Evolutionary conservation across 2,797 vertebrate species (phyloP).

Genomic region (Pangasius larnaudii): DNA sequence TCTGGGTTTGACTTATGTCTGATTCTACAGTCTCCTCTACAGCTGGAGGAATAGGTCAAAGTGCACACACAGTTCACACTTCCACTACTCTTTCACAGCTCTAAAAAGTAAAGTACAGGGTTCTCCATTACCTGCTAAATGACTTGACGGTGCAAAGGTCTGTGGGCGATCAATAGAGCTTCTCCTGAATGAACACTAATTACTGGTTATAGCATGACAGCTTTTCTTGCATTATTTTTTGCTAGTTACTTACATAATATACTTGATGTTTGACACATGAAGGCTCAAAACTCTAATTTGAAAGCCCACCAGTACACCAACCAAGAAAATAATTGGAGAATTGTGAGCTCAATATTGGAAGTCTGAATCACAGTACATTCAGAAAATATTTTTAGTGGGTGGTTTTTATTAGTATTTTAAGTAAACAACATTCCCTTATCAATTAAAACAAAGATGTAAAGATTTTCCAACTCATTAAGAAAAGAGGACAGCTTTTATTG

Average conservation of each 20-base stretch:
- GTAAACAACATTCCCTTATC: background rate
- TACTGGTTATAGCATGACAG: background rate
- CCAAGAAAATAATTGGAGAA: background rate
- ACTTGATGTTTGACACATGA: background rate
- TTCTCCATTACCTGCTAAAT: background rate
- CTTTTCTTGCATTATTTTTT: background rate
- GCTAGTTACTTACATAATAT: background rate
- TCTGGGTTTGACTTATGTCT: background rate
- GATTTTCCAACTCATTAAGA: background rate
- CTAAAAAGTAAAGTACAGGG: background rate
- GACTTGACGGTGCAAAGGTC: background rate
- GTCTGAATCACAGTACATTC: background rate
- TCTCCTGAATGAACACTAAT: background rate
- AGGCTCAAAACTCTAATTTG: background rate
- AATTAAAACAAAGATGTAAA: background rate
- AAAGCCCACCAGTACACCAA: background rate
- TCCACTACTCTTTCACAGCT: background rate
- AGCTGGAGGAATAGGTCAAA: background rate
- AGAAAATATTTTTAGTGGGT: background rate
- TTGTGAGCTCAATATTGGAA: background rate
- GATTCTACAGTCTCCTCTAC: background rate
- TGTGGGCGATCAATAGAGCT: background rate
- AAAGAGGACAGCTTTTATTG: background rate
- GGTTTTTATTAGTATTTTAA: background rate
- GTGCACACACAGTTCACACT: background rate